Percentiles rank a stretch among this genome's conserved stretches.
Conservation (phyloP, 2,113 vertebrate genomes). For the Chunga burmeisteri region DNA sequence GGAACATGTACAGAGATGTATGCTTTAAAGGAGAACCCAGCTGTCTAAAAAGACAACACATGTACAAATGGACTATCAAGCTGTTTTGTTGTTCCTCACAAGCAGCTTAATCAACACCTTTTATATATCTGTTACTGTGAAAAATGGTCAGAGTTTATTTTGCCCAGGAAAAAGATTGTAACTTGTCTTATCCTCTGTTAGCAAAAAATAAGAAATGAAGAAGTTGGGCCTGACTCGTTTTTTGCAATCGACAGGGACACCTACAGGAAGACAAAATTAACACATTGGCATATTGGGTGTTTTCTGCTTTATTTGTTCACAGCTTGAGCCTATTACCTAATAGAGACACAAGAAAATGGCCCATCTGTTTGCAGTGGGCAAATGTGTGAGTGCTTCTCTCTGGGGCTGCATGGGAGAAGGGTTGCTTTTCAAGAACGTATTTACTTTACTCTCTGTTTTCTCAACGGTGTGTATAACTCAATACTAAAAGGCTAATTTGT, state of each 20-base stretch:
- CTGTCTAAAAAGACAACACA: background rate
- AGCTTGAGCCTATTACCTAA: slow-evolving; percentile 71
- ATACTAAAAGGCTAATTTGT: slow-evolving; percentile 69
- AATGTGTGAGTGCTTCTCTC: slow-evolving; percentile 60
- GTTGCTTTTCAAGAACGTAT: slow-evolving; percentile 59
- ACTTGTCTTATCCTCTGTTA: background rate
- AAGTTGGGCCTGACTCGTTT: background rate
- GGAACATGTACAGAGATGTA: background rate
- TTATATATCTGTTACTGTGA: background rate
- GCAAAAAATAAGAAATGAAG: background rate
- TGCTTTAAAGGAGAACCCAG: background rate
- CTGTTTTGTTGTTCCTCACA: background rate
- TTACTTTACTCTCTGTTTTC: slow-evolving; percentile 68
- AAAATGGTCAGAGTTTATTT: background rate
- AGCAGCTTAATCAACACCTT: background rate
- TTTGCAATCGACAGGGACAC: slow-evolving; percentile 61
- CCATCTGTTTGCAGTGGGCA: slow-evolving; percentile 67
- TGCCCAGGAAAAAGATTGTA: background rate
- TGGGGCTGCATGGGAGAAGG: slow-evolving; percentile 55
- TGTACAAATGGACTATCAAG: background rate
- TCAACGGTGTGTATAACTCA: slow-evolving; percentile 64
- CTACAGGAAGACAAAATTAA: slow-evolving; percentile 62
- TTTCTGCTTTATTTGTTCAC: slow-evolving; percentile 72
- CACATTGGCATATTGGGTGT: slow-evolving; percentile 67
- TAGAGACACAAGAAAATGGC: slow-evolving; percentile 69